Conservation (phyloP, 2,888 invertebrate genomes). For the Tetranychus piercei region DNA sequence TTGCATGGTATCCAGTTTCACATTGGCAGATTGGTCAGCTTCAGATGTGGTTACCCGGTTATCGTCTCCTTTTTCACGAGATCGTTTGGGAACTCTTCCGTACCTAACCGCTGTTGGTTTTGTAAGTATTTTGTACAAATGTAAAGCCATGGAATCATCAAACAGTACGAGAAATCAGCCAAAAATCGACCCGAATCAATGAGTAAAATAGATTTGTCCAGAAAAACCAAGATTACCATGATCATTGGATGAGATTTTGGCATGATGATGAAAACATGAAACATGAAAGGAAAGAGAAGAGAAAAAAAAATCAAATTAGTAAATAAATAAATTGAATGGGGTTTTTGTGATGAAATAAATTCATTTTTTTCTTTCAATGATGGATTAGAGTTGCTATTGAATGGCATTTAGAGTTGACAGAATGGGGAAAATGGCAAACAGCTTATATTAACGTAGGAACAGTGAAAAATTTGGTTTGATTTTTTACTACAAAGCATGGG, state of each 20-base stretch:
- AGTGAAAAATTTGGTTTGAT: too few relatives aligned
- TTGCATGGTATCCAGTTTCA: constrained; percentile 34
- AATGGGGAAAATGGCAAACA: constrained; percentile 6
- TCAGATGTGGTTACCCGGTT: constrained; percentile 28
- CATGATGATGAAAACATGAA: too few relatives aligned
- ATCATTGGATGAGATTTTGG: too few relatives aligned
- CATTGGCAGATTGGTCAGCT: constrained; percentile 27
- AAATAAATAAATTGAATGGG: too few relatives aligned
- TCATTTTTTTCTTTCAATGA: too few relatives aligned
- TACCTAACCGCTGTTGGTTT: constrained; percentile 62
- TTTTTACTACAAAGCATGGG: too few relatives aligned
- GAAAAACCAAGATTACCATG: too few relatives aligned
- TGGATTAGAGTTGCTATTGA: too few relatives aligned
- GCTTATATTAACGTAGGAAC: constrained; percentile 5
- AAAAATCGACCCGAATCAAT: background rate
- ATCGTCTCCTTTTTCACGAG: constrained; percentile 46
- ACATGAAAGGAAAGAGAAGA: too few relatives aligned
- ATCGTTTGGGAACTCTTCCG: constrained; percentile 83
- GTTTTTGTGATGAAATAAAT: too few relatives aligned
- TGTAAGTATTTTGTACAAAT: background rate
- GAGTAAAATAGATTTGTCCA: background rate
- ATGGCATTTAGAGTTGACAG: too few relatives aligned
- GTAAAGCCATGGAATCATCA: background rate
- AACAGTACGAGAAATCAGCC: background rate
- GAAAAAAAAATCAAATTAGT: too few relatives aligned